Evolutionary conservation across 2,797 vertebrate genomes (phyloP).

Genomic region (Gymnoscopelus microlampas): DNA sequence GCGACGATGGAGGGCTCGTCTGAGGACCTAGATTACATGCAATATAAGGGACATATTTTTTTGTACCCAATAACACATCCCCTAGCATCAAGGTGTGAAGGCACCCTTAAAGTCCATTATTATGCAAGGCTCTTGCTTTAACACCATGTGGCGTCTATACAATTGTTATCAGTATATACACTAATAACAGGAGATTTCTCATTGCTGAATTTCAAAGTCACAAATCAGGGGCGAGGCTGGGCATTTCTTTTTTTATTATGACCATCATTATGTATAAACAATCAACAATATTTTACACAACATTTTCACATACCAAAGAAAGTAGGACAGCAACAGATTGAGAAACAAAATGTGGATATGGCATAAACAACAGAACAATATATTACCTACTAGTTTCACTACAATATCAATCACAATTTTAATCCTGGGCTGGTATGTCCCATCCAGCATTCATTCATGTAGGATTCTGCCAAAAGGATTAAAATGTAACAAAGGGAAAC

Average conservation of each 20-base stretch:
- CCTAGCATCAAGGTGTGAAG: too few species aligned
- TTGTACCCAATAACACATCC: too few species aligned
- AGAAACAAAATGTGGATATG: constrained; percentile 56
- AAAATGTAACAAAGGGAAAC: constrained; percentile 54
- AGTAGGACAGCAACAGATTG: constrained; percentile 42
- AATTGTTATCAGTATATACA: too few species aligned
- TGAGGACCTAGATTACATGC: too few species aligned
- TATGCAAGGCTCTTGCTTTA: too few species aligned
- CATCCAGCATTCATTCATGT: background rate
- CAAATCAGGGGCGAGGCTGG: constrained; percentile 34
- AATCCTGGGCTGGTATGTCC: constrained; percentile 33
- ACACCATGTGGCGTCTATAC: too few species aligned
- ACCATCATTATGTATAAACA: constrained; percentile 75
- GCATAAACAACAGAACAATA: constrained; percentile 51
- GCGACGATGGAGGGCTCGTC: too few species aligned
- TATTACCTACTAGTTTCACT: constrained; percentile 55
- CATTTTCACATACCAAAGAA: constrained; percentile 60
- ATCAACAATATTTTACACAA: constrained; percentile 66
- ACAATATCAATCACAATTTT: constrained; percentile 57
- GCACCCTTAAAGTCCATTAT: too few species aligned
- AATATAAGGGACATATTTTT: too few species aligned
- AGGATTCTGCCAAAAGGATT: constrained; percentile 29
- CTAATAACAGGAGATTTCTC: background rate
- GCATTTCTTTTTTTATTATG: constrained; percentile 67
- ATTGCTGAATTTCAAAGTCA: background rate